These are phyloP conservation scores for Hipparchia sbordonii DNA, from an alignment of 2,888 invertebrate genomes.

Conservation along the genomic window DNA sequence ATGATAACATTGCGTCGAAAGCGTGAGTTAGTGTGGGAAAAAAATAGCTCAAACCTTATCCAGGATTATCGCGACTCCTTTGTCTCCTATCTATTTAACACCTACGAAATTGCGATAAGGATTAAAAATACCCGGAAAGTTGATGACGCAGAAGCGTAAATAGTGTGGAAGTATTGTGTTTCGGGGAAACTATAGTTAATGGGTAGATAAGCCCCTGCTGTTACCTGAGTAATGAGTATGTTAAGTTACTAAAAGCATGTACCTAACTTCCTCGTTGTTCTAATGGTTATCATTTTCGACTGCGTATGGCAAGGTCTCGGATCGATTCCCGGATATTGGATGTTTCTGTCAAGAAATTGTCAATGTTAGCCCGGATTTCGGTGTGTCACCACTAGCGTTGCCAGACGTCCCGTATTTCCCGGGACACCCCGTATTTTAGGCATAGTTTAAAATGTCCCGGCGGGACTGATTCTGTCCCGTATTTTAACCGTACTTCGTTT, in stretches of 20 bases:
- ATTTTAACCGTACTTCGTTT: too few relatives aligned
- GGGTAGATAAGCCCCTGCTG: slow-evolving; percentile 47
- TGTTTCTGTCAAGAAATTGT: too few relatives aligned
- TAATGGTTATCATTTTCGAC: too few relatives aligned
- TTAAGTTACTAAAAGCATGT: background rate
- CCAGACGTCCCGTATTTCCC: too few relatives aligned
- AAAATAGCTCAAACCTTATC: slow-evolving; percentile 29
- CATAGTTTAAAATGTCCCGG: too few relatives aligned
- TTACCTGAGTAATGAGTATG: slow-evolving; percentile 40
- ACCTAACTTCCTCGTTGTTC: too few relatives aligned
- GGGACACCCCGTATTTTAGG: too few relatives aligned
- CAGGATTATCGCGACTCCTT: slow-evolving; percentile 32
- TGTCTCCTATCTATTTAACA: slow-evolving; percentile 43
- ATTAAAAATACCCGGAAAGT: slow-evolving; percentile 39
- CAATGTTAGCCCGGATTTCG: too few relatives aligned
- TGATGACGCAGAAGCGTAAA: slow-evolving; percentile 50
- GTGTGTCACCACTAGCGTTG: too few relatives aligned
- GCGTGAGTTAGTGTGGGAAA: slow-evolving; percentile 30
- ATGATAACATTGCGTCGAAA: slow-evolving; percentile 8
- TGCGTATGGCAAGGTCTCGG: too few relatives aligned
- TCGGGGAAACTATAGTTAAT: slow-evolving; percentile 58
- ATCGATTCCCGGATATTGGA: too few relatives aligned
- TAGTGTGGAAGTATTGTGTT: slow-evolving; percentile 53
- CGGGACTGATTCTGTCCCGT: too few relatives aligned
- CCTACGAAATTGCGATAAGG: slow-evolving; percentile 49